These are phyloP conservation scores for Rhagonycha lutea DNA, from an alignment of 2,888 invertebrate species.

Conservation along the genomic window DNA sequence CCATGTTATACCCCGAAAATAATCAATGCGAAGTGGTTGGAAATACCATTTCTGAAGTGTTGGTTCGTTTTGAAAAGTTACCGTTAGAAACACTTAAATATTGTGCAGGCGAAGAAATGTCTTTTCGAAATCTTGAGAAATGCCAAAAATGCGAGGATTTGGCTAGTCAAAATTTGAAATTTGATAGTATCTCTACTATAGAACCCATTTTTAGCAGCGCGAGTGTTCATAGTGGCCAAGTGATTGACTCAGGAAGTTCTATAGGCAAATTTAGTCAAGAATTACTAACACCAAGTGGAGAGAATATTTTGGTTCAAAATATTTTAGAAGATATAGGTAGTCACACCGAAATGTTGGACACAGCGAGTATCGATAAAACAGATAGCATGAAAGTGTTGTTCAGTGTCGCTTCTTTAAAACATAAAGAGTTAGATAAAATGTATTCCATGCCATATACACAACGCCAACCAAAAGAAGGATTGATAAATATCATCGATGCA, in stretches of 20 bases:
- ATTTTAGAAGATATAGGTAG: neutral
- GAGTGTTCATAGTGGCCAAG: neutral
- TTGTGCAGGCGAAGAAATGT: neutral
- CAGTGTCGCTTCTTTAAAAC: neutral
- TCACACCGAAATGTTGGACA: neutral
- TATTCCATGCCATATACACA: neutral
- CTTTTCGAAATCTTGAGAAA: neutral
- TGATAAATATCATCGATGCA: neutral
- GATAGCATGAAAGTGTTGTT: neutral
- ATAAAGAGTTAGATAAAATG: neutral
- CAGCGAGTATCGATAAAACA: neutral
- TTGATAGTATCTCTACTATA: neutral
- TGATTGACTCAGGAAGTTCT: neutral
- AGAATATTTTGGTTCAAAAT: neutral
- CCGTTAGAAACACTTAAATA: neutral
- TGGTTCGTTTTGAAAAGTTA: neutral
- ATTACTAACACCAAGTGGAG: neutral
- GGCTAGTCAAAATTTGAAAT: neutral
- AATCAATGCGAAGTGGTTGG: neutral
- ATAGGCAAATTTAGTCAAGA: neutral
- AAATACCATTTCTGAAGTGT: neutral
- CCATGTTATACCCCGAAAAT: neutral
- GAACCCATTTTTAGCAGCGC: neutral
- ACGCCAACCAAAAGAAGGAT: neutral
- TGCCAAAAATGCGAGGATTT: neutral